Evolutionary conservation across 1,140 invertebrate species (phyloP).

Genomic region (Lasioglossum baleicum): DNA sequence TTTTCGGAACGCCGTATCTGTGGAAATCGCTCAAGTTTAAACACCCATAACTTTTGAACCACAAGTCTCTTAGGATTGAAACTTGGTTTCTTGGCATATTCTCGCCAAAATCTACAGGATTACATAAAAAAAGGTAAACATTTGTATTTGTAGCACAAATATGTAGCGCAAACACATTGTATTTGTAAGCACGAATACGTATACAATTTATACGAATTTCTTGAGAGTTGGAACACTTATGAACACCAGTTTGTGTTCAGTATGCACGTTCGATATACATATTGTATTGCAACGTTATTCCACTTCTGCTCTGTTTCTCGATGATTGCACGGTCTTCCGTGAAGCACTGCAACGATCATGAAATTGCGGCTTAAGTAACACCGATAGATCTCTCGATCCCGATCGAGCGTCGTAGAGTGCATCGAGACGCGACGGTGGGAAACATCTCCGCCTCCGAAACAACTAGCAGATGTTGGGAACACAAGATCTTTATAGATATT

Average conservation of each 20-base stretch:
- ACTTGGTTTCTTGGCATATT: too few species aligned
- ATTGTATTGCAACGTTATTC: constrained; percentile 11
- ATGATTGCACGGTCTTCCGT: constrained; percentile 11
- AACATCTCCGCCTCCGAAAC: background rate
- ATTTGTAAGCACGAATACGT: too few species aligned
- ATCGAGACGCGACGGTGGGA: constrained; percentile 26
- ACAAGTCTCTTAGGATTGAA: too few species aligned
- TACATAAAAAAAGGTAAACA: too few species aligned
- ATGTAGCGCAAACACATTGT: too few species aligned
- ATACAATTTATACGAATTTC: too few species aligned
- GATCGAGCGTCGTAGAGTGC: background rate
- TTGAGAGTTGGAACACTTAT: too few species aligned
- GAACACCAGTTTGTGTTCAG: background rate
- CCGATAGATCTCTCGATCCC: background rate
- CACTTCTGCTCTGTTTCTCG: background rate
- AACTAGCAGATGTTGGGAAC: background rate
- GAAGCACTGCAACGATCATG: constrained; percentile 42
- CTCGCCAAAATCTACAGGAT: too few species aligned
- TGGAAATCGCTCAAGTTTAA: too few species aligned
- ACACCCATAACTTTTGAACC: too few species aligned
- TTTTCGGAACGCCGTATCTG: too few species aligned
- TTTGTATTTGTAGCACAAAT: too few species aligned
- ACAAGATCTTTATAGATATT: constrained; percentile 24
- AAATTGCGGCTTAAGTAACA: constrained; percentile 41
- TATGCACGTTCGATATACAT: constrained; percentile 8